Evolutionary conservation across 1,140 invertebrate genomes (phyloP), one percentile per base, ranked within the genome.

Genomic region (Habropoda laboriosa): DNA sequence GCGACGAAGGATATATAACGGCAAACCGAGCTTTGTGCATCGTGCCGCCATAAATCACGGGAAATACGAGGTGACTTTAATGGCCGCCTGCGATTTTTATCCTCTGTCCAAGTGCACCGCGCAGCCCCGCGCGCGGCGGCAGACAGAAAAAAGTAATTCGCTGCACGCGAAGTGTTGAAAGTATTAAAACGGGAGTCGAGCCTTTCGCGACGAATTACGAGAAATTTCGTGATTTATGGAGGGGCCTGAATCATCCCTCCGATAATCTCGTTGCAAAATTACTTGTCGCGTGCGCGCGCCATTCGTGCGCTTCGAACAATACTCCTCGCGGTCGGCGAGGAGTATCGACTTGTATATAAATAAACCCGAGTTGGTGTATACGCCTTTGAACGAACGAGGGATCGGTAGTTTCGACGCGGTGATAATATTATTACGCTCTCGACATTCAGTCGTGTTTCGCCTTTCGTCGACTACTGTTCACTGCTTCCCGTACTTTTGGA

Each of bases 71-170:
- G 71, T 81, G 85, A 86, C 83, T 90, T 89, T 89, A 90, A 90
- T 86, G 83, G 79, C 77, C 64, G 82, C 77, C n/a, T 73, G 84
- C 73, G 85, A 90, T 88, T 89, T 89, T 89, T 89, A 89, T 86
- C 82, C 71, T 63, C 63, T 49, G 74, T 81, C 80, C 76, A 81
- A 82, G 83, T 68, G 86, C 72, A 49, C 78, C 45, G 79, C 85
- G 70, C 81, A 77, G 82, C 80, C 81, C 81, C 49, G 60, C 0
- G 42, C 64, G 21, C 78, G 16, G 61, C 38, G 64, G 32, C 55
- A 18, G 47, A 32, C 18, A n/a, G 42, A 60, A 51, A 51, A 72
- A 75, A 72, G 64, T 80, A 72, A 85, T 71, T 61, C 66, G 71
- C 40, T 58, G 70, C 77, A 58, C 76, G 63, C 60, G n/a, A 85